phyloP scores from a whole-genome alignment of 2,113 vertebrate genomes.

The Butorides virescens region DNA sequence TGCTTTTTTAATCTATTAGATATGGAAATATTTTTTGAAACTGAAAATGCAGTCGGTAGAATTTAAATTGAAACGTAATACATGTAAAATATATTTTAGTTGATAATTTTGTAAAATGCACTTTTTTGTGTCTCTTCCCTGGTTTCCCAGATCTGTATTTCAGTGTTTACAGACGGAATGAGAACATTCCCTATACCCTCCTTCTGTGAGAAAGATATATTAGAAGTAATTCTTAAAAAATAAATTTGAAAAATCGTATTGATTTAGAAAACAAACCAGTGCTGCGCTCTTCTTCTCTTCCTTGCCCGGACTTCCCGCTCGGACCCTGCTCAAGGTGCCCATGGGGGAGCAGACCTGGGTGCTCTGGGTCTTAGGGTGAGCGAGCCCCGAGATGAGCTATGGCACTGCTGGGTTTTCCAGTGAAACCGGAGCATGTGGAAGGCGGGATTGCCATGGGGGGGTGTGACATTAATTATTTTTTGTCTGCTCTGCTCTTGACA shows the following conservation, averaged over 20 bases:
- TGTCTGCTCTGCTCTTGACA: background rate
- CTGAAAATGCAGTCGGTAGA: slow-evolving; percentile 81
- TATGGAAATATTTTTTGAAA: slow-evolving; percentile 84
- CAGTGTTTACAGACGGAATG: slow-evolving; percentile 85
- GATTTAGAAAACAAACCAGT: slow-evolving; percentile 75
- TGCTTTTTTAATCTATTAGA: slow-evolving; percentile 85
- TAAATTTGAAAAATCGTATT: slow-evolving; percentile 83
- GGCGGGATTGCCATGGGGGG: no score
- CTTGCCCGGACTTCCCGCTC: background rate
- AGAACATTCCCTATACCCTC: slow-evolving; percentile 76
- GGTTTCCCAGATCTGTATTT: slow-evolving; percentile 85
- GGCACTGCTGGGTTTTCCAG: background rate
- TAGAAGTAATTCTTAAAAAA: slow-evolving; percentile 86
- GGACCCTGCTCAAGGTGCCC: no score
- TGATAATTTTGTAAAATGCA: slow-evolving; percentile 88
- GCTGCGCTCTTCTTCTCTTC: background rate
- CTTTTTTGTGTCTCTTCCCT: slow-evolving; percentile 83
- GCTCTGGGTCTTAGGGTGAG: background rate
- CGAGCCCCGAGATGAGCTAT: accelerated
- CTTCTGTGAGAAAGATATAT: slow-evolving; percentile 83
- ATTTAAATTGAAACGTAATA: slow-evolving; percentile 80
- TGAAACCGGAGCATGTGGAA: background rate
- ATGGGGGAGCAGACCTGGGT: background rate
- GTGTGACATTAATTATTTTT: background rate
- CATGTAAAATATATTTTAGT: slow-evolving; percentile 88